A percentile compares a stretch with the other conserved stretches of the same genome.
Conservation (phyloP, 2,888 invertebrate genomes). For the Leucophenga maculata region DNA sequence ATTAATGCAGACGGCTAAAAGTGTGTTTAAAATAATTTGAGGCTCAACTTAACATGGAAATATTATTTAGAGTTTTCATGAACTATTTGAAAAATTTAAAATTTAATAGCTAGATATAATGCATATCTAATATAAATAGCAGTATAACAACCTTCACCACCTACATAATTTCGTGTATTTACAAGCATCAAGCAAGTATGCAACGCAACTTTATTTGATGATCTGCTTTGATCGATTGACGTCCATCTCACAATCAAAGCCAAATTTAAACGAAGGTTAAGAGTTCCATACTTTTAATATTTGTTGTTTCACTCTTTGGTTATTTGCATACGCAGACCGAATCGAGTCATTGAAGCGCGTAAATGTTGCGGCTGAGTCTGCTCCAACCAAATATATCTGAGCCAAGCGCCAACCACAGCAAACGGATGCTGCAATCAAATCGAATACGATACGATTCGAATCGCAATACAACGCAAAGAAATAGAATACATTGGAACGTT, state of each 20-base stretch:
- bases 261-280: conserved; percentile 62
- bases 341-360: conserved; percentile 58
- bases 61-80: no score
- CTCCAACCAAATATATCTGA: conserved; percentile 14
- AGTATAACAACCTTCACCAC: no score
- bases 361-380: conserved; percentile 37
- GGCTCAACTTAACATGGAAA: no score
- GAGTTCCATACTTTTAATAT: conserved; percentile 64
- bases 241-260: conserved; percentile 55
- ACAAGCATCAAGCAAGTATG: no score
- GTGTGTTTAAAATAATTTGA: no score
- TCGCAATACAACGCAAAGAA: conserved; percentile 20
- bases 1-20: no score
- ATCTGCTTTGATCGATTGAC: conserved; percentile 49
- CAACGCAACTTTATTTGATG: no score
- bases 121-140: no score
- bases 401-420: conserved; percentile 32
- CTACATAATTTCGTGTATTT: no score
- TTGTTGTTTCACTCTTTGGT: conserved; percentile 4
- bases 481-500: conserved; percentile 28
- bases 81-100: no score
- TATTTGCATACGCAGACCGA: conserved; percentile 32
- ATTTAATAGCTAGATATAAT: no score
- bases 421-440: conserved; percentile 52
- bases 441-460: conserved; percentile 21